Evolutionary conservation across 1,140 invertebrate species (phyloP).

Genomic region (Drosophila novamexicana): DNA sequence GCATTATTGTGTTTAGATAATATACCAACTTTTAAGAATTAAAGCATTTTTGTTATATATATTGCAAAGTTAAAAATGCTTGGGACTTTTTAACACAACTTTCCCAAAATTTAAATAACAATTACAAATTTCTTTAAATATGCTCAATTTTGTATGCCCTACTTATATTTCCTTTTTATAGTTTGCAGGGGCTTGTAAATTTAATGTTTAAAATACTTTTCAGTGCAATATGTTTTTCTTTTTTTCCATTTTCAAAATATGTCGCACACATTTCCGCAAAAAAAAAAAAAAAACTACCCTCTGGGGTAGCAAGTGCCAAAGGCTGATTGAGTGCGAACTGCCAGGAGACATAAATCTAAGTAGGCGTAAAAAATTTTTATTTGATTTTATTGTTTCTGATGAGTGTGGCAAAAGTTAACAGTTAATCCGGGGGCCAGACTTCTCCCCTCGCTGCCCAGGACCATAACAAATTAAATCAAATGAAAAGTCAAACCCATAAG

Average conservation of each 20-base stretch:
- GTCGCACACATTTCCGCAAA: not conserved
- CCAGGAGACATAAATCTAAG: slow-evolving; percentile 63
- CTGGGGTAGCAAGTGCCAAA: not conserved
- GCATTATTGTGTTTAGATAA: too few species aligned
- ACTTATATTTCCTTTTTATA: too few species aligned
- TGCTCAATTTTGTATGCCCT: too few species aligned
- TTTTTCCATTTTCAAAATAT: not conserved
- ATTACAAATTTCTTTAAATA: too few species aligned
- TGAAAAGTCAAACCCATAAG: slow-evolving; percentile 81
- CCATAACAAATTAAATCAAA: slow-evolving; percentile 77
- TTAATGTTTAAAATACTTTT: too few species aligned
- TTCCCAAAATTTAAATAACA: too few species aligned
- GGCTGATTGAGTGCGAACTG: slow-evolving; percentile 34
- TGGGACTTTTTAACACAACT: too few species aligned
- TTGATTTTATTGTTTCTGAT: slow-evolving; percentile 79
- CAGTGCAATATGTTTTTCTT: not conserved
- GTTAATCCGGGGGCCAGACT: slow-evolving; percentile 54
- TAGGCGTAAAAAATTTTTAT: slow-evolving; percentile 75
- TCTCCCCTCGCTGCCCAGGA: slow-evolving; percentile 17
- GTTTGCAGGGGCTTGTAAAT: too few species aligned
- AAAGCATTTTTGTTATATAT: too few species aligned
- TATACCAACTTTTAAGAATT: too few species aligned
- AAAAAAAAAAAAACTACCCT: slow-evolving; percentile 3
- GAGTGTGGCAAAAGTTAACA: slow-evolving; percentile 77
- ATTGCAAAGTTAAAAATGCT: too few species aligned